Evolutionary conservation across 2,888 invertebrate genomes (phyloP).

Genomic region (Callyntrura sp.): DNA sequence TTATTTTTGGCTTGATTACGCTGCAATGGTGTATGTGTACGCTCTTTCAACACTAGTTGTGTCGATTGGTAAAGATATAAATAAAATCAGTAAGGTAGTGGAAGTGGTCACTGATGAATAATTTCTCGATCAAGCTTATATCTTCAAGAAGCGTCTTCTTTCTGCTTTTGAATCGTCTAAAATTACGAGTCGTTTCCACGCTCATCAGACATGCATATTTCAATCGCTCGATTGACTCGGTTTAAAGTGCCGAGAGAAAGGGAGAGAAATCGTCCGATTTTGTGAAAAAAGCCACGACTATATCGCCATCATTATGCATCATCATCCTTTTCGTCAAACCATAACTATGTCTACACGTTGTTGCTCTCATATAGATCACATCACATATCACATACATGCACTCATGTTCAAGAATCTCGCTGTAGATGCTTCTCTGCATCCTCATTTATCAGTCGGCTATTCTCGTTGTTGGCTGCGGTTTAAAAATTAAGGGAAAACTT

Average conservation of each 20-base stretch:
- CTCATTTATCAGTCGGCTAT: conserved; percentile 48
- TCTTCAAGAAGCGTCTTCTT: conserved; percentile 35
- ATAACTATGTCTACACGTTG: background rate
- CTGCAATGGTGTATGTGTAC: background rate
- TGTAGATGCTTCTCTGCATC: conserved; percentile 39
- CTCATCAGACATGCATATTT: conserved; percentile 80
- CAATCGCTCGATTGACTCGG: conserved; percentile 35
- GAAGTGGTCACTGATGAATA: conserved; percentile 64
- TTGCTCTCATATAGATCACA: conserved; percentile 47
- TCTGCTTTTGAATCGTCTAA: conserved; percentile 35
- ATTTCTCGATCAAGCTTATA: conserved; percentile 39
- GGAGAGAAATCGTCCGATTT: conserved; percentile 16
- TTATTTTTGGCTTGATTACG: conserved; percentile 1
- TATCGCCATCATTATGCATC: conserved; percentile 42
- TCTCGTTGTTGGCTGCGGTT: conserved; percentile 56
- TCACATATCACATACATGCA: background rate
- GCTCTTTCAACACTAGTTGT: background rate
- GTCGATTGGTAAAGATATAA: background rate
- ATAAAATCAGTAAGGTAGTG: conserved; percentile 18
- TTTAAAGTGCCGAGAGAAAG: background rate
- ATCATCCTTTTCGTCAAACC: conserved; percentile 40
- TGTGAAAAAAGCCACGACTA: background rate
- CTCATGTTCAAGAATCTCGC: background rate
- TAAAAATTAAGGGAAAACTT: conserved; percentile 47
- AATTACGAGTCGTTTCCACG: conserved; percentile 71